Conservation (phyloP, 2,113 vertebrate species). For the Danio rerio region DNA sequence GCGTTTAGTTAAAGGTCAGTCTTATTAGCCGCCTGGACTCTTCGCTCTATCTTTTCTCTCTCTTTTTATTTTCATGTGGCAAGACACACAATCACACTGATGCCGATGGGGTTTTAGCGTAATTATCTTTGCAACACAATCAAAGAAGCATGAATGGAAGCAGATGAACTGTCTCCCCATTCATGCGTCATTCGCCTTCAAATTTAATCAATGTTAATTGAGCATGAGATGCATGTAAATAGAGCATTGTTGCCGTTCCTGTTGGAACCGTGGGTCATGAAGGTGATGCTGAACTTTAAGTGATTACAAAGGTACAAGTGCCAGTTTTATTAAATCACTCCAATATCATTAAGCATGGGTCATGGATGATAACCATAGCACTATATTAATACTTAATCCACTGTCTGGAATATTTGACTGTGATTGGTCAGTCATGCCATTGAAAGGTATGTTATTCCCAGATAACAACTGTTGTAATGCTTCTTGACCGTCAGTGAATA, state of each 20-base stretch:
- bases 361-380: neutral
- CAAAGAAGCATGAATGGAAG: neutral
- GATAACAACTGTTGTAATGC: too few relatives aligned
- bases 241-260: neutral
- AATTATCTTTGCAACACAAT: slow-evolving; percentile 2
- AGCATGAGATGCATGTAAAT: neutral
- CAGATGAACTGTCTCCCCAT: neutral
- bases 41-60: neutral
- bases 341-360: neutral
- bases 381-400: neutral
- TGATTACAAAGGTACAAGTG: neutral
- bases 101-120: neutral
- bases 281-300: neutral
- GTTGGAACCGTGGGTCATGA: neutral
- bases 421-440: too few relatives aligned
- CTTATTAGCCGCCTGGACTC: slow-evolving; percentile 12
- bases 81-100: slow-evolving; percentile 4
- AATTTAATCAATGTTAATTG: neutral
- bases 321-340: neutral
- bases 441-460: too few relatives aligned
- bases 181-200: neutral
- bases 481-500: too few relatives aligned
- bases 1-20: slow-evolving; percentile 24
- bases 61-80: neutral
- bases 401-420: too few relatives aligned